These are phyloP conservation scores for Mirounga angustirostris DNA, from an alignment of 2,113 vertebrate genomes.

Conservation along the genomic window DNA sequence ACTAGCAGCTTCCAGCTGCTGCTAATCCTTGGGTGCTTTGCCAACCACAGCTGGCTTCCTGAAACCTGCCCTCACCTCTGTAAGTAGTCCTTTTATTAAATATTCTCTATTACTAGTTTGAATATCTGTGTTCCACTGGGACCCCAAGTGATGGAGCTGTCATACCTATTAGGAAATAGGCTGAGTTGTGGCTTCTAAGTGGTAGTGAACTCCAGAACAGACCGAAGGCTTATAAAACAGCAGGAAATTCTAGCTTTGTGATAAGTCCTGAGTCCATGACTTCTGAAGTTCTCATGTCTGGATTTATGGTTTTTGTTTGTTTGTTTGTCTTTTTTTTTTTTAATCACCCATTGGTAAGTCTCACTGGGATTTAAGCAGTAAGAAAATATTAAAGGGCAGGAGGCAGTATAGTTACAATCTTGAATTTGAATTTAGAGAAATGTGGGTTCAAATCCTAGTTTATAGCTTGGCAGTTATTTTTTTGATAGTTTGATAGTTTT, in stretches of 20 bases:
- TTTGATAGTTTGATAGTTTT: background rate
- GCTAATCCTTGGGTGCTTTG: background rate
- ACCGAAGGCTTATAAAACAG: background rate
- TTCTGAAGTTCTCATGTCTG: background rate
- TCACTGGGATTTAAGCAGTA: background rate
- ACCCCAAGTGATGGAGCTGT: background rate
- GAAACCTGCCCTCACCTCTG: background rate
- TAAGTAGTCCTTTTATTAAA: background rate
- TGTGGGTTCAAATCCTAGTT: background rate
- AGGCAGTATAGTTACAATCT: background rate
- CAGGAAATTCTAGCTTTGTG: background rate
- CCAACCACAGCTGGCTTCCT: background rate
- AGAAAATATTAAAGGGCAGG: background rate
- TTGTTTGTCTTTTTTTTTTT: background rate
- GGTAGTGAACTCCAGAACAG: background rate
- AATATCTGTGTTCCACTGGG: background rate
- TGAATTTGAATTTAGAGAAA: background rate
- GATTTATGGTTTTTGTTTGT: background rate
- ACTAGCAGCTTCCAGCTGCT: background rate
- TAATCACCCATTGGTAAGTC: background rate
- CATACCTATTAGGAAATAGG: background rate
- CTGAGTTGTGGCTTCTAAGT: background rate
- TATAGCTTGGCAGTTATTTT: too few relatives aligned
- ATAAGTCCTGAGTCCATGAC: background rate
- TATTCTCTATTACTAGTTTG: background rate